Percentiles rank a stretch among this genome's conserved stretches.
phyloP scores from a whole-genome alignment of 2,888 invertebrate species.

The Xestia xanthographa region DNA sequence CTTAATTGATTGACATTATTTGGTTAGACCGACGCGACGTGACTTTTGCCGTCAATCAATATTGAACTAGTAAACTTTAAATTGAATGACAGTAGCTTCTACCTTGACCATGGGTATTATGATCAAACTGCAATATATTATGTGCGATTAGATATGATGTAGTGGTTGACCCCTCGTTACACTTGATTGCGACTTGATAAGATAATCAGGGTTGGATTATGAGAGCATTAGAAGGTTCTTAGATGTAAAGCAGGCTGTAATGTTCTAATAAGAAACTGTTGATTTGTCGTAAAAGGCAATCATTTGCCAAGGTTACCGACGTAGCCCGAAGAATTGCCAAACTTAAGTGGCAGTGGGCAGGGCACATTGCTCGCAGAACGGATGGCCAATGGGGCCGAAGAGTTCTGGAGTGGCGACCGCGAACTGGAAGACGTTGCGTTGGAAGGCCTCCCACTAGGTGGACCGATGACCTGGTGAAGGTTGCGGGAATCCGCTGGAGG shows the following conservation, averaged over 20 bases:
- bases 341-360: too few species aligned
- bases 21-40: slow-evolving; percentile 13
- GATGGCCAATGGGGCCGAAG: too few species aligned
- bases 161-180: slow-evolving; percentile 23
- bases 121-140: slow-evolving; percentile 1
- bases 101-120: slow-evolving; percentile 32
- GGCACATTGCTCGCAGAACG: too few species aligned
- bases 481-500: too few species aligned
- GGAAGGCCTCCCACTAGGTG: too few species aligned
- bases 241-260: not conserved
- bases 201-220: not conserved
- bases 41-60: slow-evolving; percentile 27
- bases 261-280: not conserved
- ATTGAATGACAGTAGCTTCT: not conserved
- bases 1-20: slow-evolving; percentile 37
- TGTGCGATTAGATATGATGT: not conserved
- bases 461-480: too few species aligned
- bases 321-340: too few species aligned
- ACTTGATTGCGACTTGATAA: not conserved
- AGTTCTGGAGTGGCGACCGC: too few species aligned
- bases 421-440: too few species aligned
- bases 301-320: too few species aligned
- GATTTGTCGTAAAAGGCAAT: not conserved
- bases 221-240: not conserved
- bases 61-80: slow-evolving; percentile 6